Evolutionary conservation across 2,797 vertebrate species (phyloP), one percentile per base, ranked within the genome.

Genomic region (Melanotaenia trifasciata): DNA sequence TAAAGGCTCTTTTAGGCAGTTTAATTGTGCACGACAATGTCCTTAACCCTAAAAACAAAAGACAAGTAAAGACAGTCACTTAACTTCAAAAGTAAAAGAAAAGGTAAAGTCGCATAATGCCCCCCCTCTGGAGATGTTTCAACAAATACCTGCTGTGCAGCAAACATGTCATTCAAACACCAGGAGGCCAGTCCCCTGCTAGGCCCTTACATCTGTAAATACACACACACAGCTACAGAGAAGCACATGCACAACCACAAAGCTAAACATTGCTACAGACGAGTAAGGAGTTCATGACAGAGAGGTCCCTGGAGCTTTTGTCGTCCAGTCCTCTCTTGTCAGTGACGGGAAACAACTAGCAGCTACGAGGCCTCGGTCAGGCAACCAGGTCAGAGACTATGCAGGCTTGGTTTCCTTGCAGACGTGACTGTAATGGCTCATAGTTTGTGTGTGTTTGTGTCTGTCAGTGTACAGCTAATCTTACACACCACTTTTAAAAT

Each of bases 151-250:
- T 72, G 80, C 84, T 80, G 88, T 1, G 79, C 64, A 3, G 51
- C 50, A 84, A 89, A 89, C 84, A 88, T 86, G 87, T 79, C 87
- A 87, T 71, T 91, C 89, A 92, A 90, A 60, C 90, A 28, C 76
- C 85, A 80, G 90, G 87, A 76, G 86, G 89, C 83, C 82, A 78
- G 83, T 58, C 63, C 58, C 83, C 83, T 70, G 79, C 86, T 72
- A 75, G 73, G 90, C 79, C 65, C 58, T 84, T 79, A 74, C 79
- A 83, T 85, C 79, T 78, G 64, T 84, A 84, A 69, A 70, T 68
- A 85, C 54, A 80, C 47, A 70, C 11, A 59, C 50, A 65, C 38
- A 72, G 26, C 24, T 50, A 26, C 38, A 53, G 43, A 53, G 50
- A 69, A 28, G 40, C 12, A 18, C 54, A 60, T 20, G n/a, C 67